Conservation (phyloP, 2,797 vertebrate species). For the Acrocephalus scirpaceus region DNA sequence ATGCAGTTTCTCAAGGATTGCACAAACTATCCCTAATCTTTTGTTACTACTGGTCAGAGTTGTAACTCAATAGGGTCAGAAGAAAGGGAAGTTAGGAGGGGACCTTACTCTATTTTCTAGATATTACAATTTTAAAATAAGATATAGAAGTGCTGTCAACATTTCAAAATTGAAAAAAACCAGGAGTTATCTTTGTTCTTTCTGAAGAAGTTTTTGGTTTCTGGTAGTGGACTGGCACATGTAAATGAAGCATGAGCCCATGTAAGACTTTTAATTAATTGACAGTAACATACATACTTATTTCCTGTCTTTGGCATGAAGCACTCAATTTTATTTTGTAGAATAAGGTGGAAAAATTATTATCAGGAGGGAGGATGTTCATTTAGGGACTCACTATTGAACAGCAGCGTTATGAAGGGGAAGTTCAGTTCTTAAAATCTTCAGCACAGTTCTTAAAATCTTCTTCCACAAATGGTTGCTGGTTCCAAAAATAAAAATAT, state of each 20-base stretch:
- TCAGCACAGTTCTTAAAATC: not conserved
- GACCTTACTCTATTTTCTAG: not conserved
- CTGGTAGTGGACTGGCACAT: not conserved
- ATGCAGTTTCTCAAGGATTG: not conserved
- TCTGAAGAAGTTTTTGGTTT: not conserved
- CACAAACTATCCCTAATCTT: not conserved
- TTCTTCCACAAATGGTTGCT: not conserved
- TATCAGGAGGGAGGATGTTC: not conserved
- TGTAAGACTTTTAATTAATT: not conserved
- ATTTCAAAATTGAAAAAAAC: not conserved
- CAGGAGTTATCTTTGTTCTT: not conserved
- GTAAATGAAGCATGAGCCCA: not conserved
- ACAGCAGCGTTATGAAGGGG: not conserved
- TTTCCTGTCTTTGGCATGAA: not conserved
- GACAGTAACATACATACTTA: not conserved
- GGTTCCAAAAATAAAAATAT: not conserved
- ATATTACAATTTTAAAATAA: not conserved
- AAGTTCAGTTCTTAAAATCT: not conserved
- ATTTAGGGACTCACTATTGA: not conserved
- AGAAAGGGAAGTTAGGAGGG: not conserved
- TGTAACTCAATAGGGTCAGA: not conserved
- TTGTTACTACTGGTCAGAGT: not conserved
- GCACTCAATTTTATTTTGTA: not conserved
- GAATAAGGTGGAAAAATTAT: not conserved
- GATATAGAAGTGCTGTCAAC: not conserved